Conservation (phyloP, 1,140 invertebrate species). For the Globodera ellingtonae region DNA sequence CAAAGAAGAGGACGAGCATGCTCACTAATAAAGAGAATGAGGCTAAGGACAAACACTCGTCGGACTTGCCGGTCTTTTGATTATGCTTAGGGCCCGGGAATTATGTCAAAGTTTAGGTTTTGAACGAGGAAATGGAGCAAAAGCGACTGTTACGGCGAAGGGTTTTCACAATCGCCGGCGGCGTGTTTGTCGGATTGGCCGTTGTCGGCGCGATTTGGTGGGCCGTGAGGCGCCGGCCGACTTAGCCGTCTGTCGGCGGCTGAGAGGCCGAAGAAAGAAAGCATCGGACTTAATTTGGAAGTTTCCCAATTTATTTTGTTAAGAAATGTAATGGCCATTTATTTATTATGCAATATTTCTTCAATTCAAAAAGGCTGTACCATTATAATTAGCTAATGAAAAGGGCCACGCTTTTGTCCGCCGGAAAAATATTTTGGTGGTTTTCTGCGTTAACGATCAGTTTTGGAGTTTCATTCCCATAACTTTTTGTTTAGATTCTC, state of each 20-base stretch:
- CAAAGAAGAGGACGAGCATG: constrained; percentile 7
- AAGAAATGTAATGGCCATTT: too few species aligned
- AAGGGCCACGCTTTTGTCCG: too few species aligned
- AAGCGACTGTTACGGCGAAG: background rate
- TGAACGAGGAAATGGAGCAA: background rate
- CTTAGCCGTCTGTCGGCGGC: too few species aligned
- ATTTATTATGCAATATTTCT: too few species aligned
- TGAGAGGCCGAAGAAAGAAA: background rate
- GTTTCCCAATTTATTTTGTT: too few species aligned
- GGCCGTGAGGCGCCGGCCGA: background rate
- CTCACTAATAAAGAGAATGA: background rate
- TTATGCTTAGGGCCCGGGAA: background rate
- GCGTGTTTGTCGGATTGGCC: background rate
- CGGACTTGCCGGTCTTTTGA: background rate
- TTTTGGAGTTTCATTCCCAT: background rate
- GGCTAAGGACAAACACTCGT: background rate
- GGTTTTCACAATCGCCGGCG: background rate
- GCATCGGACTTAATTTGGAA: background rate
- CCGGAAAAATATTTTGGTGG: too few species aligned
- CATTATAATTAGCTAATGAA: too few species aligned
- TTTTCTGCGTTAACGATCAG: too few species aligned
- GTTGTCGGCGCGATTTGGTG: background rate
- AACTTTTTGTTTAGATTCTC: background rate
- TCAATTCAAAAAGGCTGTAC: too few species aligned
- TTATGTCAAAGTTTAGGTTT: background rate